Conservation (phyloP, 2,797 vertebrate genomes). For the Acipenser oxyrinchus region DNA sequence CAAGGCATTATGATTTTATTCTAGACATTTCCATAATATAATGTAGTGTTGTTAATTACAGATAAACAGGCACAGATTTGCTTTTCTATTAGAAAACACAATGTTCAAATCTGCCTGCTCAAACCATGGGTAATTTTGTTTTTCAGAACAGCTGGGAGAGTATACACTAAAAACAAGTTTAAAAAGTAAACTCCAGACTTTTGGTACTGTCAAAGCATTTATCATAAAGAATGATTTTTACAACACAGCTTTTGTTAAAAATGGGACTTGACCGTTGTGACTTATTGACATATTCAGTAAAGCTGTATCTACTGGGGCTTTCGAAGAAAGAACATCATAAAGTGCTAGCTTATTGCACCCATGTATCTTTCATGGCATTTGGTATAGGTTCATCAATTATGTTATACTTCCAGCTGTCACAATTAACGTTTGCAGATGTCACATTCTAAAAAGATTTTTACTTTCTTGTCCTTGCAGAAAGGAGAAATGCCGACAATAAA, state of each 20-base stretch:
- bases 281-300: conserved; percentile 10
- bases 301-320: conserved; percentile 11
- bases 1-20: too few species aligned
- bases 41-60: too few species aligned
- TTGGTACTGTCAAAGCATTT: background rate
- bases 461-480: too few species aligned
- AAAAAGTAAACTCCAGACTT: background rate
- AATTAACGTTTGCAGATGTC: too few species aligned
- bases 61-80: too few species aligned
- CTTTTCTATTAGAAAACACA: too few species aligned
- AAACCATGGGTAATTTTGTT: too few species aligned
- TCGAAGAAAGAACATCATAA: background rate
- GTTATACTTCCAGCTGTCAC: background rate
- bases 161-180: background rate
- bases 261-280: conserved; percentile 11
- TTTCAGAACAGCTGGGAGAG: background rate
- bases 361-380: conserved; percentile 23
- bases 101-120: too few species aligned
- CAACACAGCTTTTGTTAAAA: conserved; percentile 1
- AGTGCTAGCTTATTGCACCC: conserved; percentile 9
- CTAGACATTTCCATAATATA: too few species aligned
- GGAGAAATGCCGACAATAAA: too few species aligned
- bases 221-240: background rate
- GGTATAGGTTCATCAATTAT: conserved; percentile 17
- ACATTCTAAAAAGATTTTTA: too few species aligned